Evolutionary conservation across 2,113 vertebrate genomes (phyloP).

Genomic region (Datnioides undecimradiatus): DNA sequence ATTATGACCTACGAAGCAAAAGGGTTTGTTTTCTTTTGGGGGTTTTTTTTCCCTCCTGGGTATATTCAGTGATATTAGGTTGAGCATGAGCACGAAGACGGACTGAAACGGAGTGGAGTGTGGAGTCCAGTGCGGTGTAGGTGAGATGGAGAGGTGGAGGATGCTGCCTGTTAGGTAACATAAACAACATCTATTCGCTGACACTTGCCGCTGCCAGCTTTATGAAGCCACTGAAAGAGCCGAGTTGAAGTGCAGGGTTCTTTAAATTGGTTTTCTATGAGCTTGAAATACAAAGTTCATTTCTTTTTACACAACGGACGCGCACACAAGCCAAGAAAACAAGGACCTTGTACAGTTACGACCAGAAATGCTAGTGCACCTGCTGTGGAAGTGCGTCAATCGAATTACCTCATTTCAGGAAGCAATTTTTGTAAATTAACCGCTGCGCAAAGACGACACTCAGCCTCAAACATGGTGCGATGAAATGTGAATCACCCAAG

Average conservation of each 20-base stretch:
- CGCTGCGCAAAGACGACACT: neutral
- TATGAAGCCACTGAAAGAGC: neutral
- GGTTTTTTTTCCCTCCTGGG: neutral
- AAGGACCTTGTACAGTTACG: neutral
- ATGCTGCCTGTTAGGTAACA: slow-evolving; percentile 6
- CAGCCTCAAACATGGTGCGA: neutral
- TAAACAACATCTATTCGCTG: neutral
- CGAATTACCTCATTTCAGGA: neutral
- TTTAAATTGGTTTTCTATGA: neutral
- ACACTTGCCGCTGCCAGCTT: neutral
- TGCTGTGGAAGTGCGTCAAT: neutral
- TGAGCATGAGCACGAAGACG: neutral
- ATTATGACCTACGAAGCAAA: neutral
- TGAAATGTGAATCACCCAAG: neutral
- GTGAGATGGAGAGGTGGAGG: neutral
- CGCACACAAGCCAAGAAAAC: neutral
- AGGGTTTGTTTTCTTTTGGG: neutral
- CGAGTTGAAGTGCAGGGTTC: neutral
- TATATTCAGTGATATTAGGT: neutral
- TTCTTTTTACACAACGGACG: neutral
- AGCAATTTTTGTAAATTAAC: neutral
- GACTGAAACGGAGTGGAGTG: slow-evolving; percentile 6
- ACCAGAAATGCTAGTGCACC: neutral
- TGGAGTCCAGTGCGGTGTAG: neutral
- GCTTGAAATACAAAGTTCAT: neutral